Base-by-base conservation (phyloP, 2,888 invertebrate species). In the Trilocha varians region DNA sequence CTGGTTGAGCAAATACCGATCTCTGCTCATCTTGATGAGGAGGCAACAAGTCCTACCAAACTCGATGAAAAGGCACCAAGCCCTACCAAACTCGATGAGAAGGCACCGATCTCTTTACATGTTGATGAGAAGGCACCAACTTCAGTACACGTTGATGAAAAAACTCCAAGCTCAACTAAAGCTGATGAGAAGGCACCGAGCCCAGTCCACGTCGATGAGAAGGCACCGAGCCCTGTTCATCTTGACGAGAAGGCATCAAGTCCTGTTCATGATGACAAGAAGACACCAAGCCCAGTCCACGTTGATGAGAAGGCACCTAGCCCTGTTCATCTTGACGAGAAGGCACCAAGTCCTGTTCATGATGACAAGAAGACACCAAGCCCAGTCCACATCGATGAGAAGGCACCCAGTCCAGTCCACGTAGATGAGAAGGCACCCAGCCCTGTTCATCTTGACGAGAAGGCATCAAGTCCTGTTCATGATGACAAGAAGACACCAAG, bases 61-160 rank as follows among this genome's bases (percentile, higher is more conserved):
- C 37, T 33, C 6, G 45, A 42, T 1, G 49, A 51, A 1, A 50
- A 53, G 17, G 42, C 18, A 16, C 38, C 44, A 1, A 47, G 46
- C 16, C 46, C 41, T 4, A 18, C 34, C 3, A 45, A 32, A 6
- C 41, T 32, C 5, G 41, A 41, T 5, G 37, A 45, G 1, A 50
- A 46, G n/a, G 39, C 18, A 8, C 37, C 36, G 1, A 40, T 43
- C 15, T 40, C 36, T 5, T 32, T 32, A 2, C 8, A 15, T 1
- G 16, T 6, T 3, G 41, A 42, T 13, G 44, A 46, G 3, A 42
- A 42, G n/a, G 35, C 17, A 5, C 32, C 41, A 11, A 40, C 38
- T 14, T 15, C 38, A 17, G 40, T 35, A 9, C 41, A 38, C 8
- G 3, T 13, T 3, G 18, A 42, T 0, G 46, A 49, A 0, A 51